These are phyloP conservation scores for Aradophagus sp. DNA, from an alignment of 1,140 invertebrate genomes.

Conservation along the genomic window DNA sequence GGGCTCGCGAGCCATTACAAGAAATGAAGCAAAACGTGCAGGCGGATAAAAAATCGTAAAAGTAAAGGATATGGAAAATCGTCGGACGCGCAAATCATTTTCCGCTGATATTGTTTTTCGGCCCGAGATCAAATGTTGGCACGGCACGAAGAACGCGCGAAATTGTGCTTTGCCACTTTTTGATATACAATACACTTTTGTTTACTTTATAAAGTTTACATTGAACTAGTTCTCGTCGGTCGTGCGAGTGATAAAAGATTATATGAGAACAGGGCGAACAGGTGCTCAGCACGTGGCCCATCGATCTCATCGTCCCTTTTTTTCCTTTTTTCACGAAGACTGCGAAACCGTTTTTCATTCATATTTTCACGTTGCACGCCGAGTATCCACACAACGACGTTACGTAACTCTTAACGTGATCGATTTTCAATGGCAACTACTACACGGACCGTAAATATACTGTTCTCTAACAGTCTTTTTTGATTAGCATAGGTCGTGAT, in stretches of 20 bases:
- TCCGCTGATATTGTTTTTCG: conserved; percentile 35
- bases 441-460: conserved; percentile 60
- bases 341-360: conserved; percentile 74
- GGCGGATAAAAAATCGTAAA: too few species aligned
- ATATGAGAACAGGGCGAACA: conserved; percentile 66
- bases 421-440: conserved; percentile 72
- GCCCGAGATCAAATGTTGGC: conserved; percentile 21
- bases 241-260: conserved; percentile 56
- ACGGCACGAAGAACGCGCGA: conserved; percentile 35
- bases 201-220: conserved; percentile 58
- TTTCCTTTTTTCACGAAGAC: conserved; percentile 56
- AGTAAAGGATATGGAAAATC: too few species aligned
- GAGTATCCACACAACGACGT: conserved; percentile 59
- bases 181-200: conserved; percentile 54
- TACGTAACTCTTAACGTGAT: conserved; percentile 65
- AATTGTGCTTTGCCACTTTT: conserved; percentile 48
- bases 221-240: conserved; percentile 55
- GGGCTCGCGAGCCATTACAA: too few species aligned
- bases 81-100: too few species aligned
- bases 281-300: conserved; percentile 72
- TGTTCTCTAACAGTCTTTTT: conserved; percentile 59
- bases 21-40: too few species aligned
- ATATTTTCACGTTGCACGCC: conserved; percentile 71
- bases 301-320: conserved; percentile 65
- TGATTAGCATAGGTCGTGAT: conserved; percentile 58